Conservation (phyloP, 92 coral and sea anemone genomes). For the Phenganax subtilis region DNA sequence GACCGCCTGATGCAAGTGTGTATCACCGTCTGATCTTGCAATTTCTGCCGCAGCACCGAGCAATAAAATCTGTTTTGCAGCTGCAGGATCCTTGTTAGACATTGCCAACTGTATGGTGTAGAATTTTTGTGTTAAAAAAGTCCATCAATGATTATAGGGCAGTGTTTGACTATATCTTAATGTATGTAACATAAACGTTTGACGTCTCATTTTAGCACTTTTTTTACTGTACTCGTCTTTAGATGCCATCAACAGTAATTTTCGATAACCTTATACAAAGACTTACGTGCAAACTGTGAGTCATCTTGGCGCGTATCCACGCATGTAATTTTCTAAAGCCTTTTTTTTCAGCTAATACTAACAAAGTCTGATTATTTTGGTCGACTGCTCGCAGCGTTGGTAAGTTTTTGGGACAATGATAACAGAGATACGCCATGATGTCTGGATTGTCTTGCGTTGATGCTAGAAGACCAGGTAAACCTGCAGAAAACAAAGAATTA, state of each 20-base stretch:
- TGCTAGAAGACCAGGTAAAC: conserved; percentile 25
- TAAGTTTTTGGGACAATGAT: background rate
- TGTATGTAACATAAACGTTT: too few relatives aligned
- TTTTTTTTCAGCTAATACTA: conserved; percentile 15
- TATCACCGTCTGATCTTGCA: conserved; percentile 32
- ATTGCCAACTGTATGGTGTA: conserved; percentile 9
- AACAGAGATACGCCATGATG: conserved; percentile 6
- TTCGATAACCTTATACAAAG: background rate
- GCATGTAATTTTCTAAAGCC: conserved; percentile 8
- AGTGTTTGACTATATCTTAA: too few relatives aligned
- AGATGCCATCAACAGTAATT: background rate
- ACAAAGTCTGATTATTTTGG: conserved; percentile 2
- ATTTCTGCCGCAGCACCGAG: conserved; percentile 24
- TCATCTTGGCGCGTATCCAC: conserved; percentile 31
- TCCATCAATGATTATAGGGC: too few relatives aligned
- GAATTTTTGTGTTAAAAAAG: background rate
- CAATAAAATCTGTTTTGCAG: conserved; percentile 9
- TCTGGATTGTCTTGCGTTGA: conserved; percentile 33
- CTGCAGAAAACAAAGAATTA: background rate
- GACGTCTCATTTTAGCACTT: background rate
- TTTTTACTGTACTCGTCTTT: background rate
- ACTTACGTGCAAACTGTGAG: conserved; percentile 22
- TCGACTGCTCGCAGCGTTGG: conserved; percentile 5
- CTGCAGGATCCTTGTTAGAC: conserved; percentile 12
- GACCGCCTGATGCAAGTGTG: conserved; percentile 30